A percentile compares a stretch with the other conserved stretches of the same genome.
These are phyloP conservation scores for Megastigmus dorsalis DNA, from an alignment of 2,888 invertebrate species.

Conservation along the genomic window DNA sequence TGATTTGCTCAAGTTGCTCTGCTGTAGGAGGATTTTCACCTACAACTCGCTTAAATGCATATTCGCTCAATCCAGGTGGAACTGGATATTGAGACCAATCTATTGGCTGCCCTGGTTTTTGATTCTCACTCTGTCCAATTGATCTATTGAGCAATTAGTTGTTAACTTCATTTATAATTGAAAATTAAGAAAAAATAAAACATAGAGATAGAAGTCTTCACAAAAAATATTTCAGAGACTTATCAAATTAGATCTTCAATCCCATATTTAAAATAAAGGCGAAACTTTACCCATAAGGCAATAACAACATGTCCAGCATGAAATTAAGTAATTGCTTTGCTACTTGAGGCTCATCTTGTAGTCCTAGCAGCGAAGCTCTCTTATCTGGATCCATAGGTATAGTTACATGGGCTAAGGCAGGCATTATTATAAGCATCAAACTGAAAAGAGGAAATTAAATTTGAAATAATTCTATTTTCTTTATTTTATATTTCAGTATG, in stretches of 20 bases:
- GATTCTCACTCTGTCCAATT: slow-evolving; percentile 74
- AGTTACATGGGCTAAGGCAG: slow-evolving; percentile 84
- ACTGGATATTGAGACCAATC: slow-evolving; percentile 75
- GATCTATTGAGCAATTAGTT: slow-evolving; percentile 70
- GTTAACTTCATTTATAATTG: neutral
- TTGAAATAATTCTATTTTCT: slow-evolving; percentile 8
- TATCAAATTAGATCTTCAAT: slow-evolving; percentile 4
- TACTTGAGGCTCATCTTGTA: slow-evolving; percentile 83
- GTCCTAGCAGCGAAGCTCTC: slow-evolving; percentile 80
- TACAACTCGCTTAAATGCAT: slow-evolving; percentile 85
- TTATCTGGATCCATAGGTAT: slow-evolving; percentile 80
- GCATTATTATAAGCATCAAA: slow-evolving; percentile 86
- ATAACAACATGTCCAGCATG: slow-evolving; percentile 87
- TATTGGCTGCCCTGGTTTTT: slow-evolving; percentile 74
- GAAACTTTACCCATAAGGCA: slow-evolving; percentile 86
- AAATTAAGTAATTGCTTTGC: slow-evolving; percentile 83
- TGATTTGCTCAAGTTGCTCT: slow-evolving; percentile 87
- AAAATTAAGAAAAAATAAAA: neutral
- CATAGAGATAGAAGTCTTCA: neutral
- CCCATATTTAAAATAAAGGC: neutral
- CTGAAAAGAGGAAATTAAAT: slow-evolving; percentile 76
- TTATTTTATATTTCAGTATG: too few species aligned
- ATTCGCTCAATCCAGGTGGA: slow-evolving; percentile 86
- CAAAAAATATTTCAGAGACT: neutral
- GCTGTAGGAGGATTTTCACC: slow-evolving; percentile 83